These are phyloP conservation scores for Acestrorhynchus altus DNA, from an alignment of 2,797 vertebrate species.

Conservation along the genomic window DNA sequence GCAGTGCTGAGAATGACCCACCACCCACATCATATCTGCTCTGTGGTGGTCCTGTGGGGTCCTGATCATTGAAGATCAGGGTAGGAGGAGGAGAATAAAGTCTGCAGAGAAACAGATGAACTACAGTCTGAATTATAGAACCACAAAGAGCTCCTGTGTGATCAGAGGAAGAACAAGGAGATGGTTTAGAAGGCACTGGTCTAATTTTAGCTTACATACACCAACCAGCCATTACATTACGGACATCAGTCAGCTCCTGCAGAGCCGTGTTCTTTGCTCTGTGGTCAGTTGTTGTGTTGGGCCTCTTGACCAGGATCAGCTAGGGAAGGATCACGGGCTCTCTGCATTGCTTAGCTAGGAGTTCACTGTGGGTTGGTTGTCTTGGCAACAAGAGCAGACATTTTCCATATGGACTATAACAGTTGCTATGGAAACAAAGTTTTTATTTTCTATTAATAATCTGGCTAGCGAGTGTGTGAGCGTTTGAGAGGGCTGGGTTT, in stretches of 20 bases:
- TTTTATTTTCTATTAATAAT: slow-evolving; percentile 87
- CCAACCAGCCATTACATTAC: too few relatives aligned
- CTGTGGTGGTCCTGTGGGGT: too few relatives aligned
- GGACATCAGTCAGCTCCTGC: not conserved
- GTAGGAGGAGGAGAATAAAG: too few relatives aligned
- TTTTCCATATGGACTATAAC: slow-evolving; percentile 84
- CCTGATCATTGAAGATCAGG: too few relatives aligned
- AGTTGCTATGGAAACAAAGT: slow-evolving; percentile 87
- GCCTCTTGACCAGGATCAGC: slow-evolving; percentile 65
- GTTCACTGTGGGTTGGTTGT: slow-evolving; percentile 81
- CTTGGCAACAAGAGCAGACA: slow-evolving; percentile 84
- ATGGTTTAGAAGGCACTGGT: too few relatives aligned
- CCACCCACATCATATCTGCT: too few relatives aligned
- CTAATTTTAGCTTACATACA: too few relatives aligned
- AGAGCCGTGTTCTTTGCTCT: not conserved
- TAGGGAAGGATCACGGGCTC: slow-evolving; percentile 71
- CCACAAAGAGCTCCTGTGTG: too few relatives aligned
- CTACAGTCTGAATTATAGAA: too few relatives aligned
- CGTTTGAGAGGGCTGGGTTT: slow-evolving; percentile 61
- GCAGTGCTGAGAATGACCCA: too few relatives aligned
- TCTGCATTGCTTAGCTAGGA: slow-evolving; percentile 71
- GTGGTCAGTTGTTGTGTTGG: slow-evolving; percentile 18
- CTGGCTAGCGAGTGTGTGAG: slow-evolving; percentile 68
- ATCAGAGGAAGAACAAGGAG: too few relatives aligned
- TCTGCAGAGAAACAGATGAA: too few relatives aligned